Base-by-base conservation (phyloP, 1,140 invertebrate species). In the Conopomorpha cramerella region DNA sequence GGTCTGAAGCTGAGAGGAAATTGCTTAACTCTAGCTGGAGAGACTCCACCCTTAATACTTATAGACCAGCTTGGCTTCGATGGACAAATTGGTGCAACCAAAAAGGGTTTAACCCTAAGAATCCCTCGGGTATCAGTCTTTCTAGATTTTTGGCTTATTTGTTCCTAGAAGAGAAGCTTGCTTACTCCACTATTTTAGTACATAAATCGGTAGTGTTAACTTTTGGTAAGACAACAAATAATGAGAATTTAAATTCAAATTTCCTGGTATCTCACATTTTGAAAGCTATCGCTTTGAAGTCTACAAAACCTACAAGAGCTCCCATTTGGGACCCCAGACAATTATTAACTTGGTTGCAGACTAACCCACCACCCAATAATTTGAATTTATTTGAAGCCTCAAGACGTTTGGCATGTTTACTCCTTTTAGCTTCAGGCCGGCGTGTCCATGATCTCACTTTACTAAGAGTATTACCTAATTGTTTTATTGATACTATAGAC, bases 391-490 rank as follows among this genome's bases (percentile, higher is more conserved):
- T 34, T 29, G 50, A 56, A 33, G 34, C 40, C 2, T 46, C 51
- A 2, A 43, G 49, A 30, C 44, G 49, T 36, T 30, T 45, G 15
- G 49, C 51, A 13, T 19, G 30, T 6, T 26, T 58, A 7, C 36
- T 52, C 2, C 30, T 58, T 3, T 25, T 48, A 11, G 41, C 41
- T 1, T 53, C 45, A 16, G 47, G 47, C 6, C 18, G 47, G 3
- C 3, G 50, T 10, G 26, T 51, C 1, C 46, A 49, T 16, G 46
- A 49, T 30, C 18, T 51, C 1, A 46, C 46, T 17, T 18, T 47
- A 3, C 16, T 53, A 11, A 41, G 38, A 27, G 45, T 49, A 13
- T 39, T 28, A 2, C 11, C 13, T 7, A 16, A 42, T 8, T n/a
- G 28, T 11, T 17, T 40, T 8, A 10, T 30, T 3, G 16, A 34